These are phyloP conservation scores for Drosophila rufa DNA, from an alignment of 1,140 invertebrate genomes.

Conservation along the genomic window DNA sequence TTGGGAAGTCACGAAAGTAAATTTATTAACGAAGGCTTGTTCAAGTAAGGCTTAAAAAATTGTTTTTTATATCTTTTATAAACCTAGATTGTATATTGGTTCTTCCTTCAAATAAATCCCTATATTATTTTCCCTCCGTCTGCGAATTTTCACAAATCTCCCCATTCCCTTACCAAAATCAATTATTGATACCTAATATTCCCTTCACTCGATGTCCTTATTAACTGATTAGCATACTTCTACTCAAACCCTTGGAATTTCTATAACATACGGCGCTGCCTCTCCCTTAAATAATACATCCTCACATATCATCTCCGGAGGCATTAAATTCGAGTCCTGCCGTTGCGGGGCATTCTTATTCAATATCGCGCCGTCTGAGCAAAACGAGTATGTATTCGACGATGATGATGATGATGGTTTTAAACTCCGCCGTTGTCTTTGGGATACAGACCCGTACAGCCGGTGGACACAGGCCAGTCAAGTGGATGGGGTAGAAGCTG, in stretches of 20 bases:
- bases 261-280: not conserved
- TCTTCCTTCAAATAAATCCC: no score
- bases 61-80: not conserved
- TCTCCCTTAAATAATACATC: conserved; percentile 25
- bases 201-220: conserved; percentile 4
- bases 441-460: conserved; percentile 39
- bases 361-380: conserved; percentile 39
- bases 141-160: not conserved
- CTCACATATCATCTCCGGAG: conserved; percentile 18
- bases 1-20: not conserved
- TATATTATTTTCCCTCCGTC: no score
- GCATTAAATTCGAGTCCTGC: conserved; percentile 37
- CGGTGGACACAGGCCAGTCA: conserved; percentile 42
- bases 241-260: not conserved
- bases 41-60: no score
- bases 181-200: not conserved
- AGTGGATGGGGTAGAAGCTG: conserved; percentile 12
- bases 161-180: not conserved
- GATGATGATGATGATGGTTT: conserved; percentile 36
- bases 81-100: no score
- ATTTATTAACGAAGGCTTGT: not conserved
- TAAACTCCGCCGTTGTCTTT: conserved; percentile 52
- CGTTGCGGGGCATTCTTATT: conserved; percentile 27
- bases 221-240: conserved; percentile 3
- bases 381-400: conserved; percentile 38